Base-by-base conservation (phyloP, 2,113 vertebrate genomes). In the Aythya baeri region DNA sequence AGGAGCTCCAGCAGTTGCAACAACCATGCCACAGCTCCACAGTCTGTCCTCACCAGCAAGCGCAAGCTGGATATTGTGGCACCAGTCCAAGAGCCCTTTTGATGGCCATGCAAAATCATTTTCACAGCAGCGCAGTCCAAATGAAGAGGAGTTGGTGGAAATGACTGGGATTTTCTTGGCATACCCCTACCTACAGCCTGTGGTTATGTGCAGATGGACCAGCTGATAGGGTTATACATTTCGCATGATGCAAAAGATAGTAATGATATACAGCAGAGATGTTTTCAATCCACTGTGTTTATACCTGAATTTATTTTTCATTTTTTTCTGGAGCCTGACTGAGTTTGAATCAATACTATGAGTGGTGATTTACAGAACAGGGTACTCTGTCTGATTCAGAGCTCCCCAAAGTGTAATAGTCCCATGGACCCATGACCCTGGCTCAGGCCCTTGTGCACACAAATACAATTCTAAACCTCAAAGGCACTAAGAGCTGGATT, bases 81-180 rank as follows among this genome's bases (percentile, higher is more conserved):
- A 81, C 2, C n/a, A 43, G 12, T 59, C 57, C 92, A 92, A n/a
- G 5, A 86, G 26, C 9, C 4, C 2, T 70, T 75, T 43, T 32
- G 16, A 54, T 32, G 41, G 65, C 57, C 46, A 21, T 34, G 59
- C 13, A 81, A 70, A 88, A 81, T 6, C 72, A 74, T 88, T 88
- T 41, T 78, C 50, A 13, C 57, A 78, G 76, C 36, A 41, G 29
- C 5, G 9, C n/a, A n/a, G 46, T 52, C 65, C 86, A 91, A 38
- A 55, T 67, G 61, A 81, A 88, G 76, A 86, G 76, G 76, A 90
- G 36, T 6, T 86, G 59, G 59, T 89, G 80, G 80, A 93, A 91
- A 86, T 46, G 27, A 57, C 8, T 6, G 2, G 76, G 38, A 75
- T 91, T 93, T 92, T 92, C 80, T 73, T 86, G 83, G 86, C 86